A percentile compares a stretch with the other conserved stretches of the same genome.
Conservation (phyloP, 2,797 vertebrate species). For the Falco columbarius region DNA sequence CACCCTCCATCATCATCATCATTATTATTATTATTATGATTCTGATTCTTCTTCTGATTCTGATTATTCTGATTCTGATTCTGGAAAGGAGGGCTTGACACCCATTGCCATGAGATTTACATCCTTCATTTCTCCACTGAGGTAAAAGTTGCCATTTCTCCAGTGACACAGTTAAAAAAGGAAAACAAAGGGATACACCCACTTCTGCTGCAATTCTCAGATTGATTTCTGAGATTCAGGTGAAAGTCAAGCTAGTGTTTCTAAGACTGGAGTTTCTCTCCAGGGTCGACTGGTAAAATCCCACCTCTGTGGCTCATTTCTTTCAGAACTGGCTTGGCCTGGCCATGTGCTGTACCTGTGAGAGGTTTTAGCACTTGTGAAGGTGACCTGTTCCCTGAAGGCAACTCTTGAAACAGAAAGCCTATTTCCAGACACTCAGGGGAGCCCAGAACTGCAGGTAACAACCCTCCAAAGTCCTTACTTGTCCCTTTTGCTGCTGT, state of each 20-base stretch:
- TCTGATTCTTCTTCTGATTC: no score
- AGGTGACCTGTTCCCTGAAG: not conserved
- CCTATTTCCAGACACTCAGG: conserved; percentile 1
- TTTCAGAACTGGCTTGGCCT: not conserved
- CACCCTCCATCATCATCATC: not conserved
- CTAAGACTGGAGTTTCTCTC: not conserved
- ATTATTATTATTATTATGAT: no score
- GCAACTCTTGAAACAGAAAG: not conserved
- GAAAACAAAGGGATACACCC: conserved; percentile 43
- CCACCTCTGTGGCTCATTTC: not conserved
- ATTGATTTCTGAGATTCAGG: conserved; percentile 8
- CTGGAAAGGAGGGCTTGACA: conserved; percentile 28
- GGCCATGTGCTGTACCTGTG: not conserved
- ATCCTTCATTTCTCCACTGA: conserved; percentile 17
- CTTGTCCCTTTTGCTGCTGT: not conserved
- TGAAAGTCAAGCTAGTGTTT: conserved; percentile 31
- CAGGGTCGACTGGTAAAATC: not conserved
- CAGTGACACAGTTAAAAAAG: conserved; percentile 10
- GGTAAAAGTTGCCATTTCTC: conserved; percentile 26
- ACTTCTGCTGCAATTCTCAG: conserved; percentile 10
- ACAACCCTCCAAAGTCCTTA: not conserved
- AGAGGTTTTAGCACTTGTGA: not conserved
- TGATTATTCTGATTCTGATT: not conserved
- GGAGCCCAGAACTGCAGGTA: not conserved
- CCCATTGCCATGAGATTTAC: conserved; percentile 14